Evolutionary conservation across 2,113 vertebrate genomes (phyloP).

Genomic region (Peucedramus taeniatus): DNA sequence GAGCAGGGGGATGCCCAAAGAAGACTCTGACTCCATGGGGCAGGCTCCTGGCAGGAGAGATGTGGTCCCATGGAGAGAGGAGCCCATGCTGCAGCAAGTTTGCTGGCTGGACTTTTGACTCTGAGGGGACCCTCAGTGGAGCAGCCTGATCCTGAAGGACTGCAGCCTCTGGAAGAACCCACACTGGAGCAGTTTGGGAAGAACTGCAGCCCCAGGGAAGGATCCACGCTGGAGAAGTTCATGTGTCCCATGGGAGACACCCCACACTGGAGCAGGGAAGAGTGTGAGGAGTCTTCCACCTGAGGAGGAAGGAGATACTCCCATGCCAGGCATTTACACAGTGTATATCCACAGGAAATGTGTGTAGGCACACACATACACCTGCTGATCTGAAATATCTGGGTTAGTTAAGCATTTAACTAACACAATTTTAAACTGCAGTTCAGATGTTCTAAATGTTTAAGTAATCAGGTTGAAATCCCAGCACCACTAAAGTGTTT

Average conservation of each 20-base stretch:
- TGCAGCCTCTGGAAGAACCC: neutral
- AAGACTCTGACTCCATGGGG: neutral
- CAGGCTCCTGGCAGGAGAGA: neutral
- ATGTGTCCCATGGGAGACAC: too few species aligned
- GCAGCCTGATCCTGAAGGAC: neutral
- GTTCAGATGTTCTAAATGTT: neutral
- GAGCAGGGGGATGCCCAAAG: neutral
- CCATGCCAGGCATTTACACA: neutral
- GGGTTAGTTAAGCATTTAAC: slow-evolving; percentile 32
- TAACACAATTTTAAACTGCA: neutral
- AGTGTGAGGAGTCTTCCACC: neutral
- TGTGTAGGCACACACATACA: too few species aligned
- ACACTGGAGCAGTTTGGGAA: neutral
- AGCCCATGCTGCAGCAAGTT: neutral
- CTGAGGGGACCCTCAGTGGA: neutral
- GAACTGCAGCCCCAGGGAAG: too few species aligned
- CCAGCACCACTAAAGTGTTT: neutral
- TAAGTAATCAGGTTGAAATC: neutral
- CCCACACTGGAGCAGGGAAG: neutral
- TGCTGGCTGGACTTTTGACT: neutral
- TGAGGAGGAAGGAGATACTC: neutral
- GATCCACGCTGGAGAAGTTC: neutral
- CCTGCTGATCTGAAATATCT: neutral
- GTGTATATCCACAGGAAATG: neutral
- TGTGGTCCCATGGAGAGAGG: neutral